Percentiles rank a stretch among this genome's conserved stretches.
Conservation (phyloP, 1,140 invertebrate genomes). For the Hylyphantes graminicola region DNA sequence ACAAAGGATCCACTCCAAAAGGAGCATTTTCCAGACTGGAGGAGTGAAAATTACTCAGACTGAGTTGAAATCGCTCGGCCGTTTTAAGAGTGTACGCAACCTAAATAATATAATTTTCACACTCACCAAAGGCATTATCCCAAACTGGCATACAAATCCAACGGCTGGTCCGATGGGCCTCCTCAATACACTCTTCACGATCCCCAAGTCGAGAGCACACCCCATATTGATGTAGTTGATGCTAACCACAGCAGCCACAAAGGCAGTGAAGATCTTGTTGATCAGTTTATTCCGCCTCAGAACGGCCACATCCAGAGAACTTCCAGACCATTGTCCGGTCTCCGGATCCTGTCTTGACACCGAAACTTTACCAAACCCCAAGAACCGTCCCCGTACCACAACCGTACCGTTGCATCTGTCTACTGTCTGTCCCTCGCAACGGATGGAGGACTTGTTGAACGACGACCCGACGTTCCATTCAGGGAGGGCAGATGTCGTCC, state of each 20-base stretch:
- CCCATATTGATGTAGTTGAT: slow-evolving; percentile 93
- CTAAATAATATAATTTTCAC: background rate
- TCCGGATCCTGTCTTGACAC: background rate
- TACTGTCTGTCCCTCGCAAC: background rate
- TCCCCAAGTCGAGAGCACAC: slow-evolving; percentile 82
- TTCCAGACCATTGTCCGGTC: background rate
- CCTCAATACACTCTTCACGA: slow-evolving; percentile 77
- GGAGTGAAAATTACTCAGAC: too few relatives aligned
- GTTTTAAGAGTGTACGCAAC: too few relatives aligned
- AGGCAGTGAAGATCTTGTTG: slow-evolving; percentile 74
- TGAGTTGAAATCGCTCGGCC: too few relatives aligned
- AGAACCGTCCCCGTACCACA: slow-evolving; percentile 8
- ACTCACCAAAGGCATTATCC: slow-evolving; percentile 88
- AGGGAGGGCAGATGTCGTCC: background rate
- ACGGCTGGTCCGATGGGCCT: slow-evolving; percentile 83
- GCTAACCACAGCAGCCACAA: slow-evolving; percentile 81
- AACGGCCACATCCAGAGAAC: slow-evolving; percentile 1
- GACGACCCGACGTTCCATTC: background rate
- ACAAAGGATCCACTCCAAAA: too few relatives aligned
- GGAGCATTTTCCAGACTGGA: too few relatives aligned
- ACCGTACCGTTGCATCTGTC: background rate
- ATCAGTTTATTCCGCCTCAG: slow-evolving; percentile 8
- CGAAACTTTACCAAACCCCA: slow-evolving; percentile 1
- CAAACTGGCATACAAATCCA: slow-evolving; percentile 83
- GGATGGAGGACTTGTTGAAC: background rate